Base-by-base conservation (phyloP, 2,113 vertebrate species). In the Progne subis region DNA sequence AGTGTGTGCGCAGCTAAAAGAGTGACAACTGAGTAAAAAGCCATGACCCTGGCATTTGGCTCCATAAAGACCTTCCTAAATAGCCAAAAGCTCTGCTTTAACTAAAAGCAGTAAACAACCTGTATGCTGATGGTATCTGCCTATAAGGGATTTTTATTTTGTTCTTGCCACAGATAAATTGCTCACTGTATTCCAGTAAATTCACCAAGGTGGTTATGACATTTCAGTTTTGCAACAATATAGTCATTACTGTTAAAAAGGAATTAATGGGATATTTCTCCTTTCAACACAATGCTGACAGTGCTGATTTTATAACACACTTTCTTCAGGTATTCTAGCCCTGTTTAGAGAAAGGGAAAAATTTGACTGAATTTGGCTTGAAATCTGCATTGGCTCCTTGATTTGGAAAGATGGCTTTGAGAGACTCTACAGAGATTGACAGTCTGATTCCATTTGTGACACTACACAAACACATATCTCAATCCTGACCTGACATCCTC, bases 1-100 rank as follows among this genome's bases (percentile, higher is more conserved):
- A 84, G 17, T 28, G 47, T 15, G 44, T 15, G 5, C 28, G 18
- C 47, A 76, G 21, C 64, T 59, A 55, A 84, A 98, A 60, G n/a
- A 88, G 64, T 52, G 28, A 95, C 67, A 82, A 20, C 2, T 24
- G 41, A 26, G 67, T 94, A 96, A 89, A 84, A 49, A 85, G 75
- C n/a, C 74, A 29, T 81, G 59, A 78, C 59, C 94, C 72, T 80
- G 91, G 86, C 96, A 96, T 95, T 95, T 92, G 55, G 25, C 21
- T 88, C 46, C 60, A 63, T 82, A 87, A 93, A 77, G 46, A 89
- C 26, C 28, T 75, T 90, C 50, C 31, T 93, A 96, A 96, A 94
- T 47, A 95, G 74, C 56, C 83, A 90, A 55, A 28, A 59, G 37
- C 37, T 67, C 34, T 1, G 0, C 21, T 88, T 61, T 49, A 46